A percentile compares a stretch with the other conserved stretches of the same genome.
These are phyloP conservation scores for Ypsolopha sequella DNA, from an alignment of 2,888 invertebrate species.

Conservation along the genomic window DNA sequence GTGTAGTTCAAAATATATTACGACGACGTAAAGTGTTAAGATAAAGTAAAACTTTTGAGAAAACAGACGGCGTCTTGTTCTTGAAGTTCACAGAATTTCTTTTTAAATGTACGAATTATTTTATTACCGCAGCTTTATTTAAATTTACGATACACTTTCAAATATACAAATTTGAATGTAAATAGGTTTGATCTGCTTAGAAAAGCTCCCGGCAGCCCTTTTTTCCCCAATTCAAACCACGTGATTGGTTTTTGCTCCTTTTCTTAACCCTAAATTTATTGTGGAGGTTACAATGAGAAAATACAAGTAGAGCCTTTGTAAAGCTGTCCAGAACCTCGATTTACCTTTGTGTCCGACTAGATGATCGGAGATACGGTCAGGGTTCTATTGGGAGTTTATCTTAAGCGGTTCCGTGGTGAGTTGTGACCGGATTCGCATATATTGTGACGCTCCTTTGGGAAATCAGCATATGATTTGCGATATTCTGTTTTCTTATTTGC, in stretches of 20 bases:
- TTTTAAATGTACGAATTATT: too few relatives aligned
- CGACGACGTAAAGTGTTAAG: too few relatives aligned
- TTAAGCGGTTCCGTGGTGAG: slow-evolving; percentile 30
- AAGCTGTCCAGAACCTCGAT: slow-evolving; percentile 39
- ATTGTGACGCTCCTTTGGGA: slow-evolving; percentile 33
- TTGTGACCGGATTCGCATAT: slow-evolving; percentile 41
- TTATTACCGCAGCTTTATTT: too few relatives aligned
- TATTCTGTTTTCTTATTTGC: slow-evolving; percentile 19
- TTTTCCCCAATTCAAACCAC: background rate
- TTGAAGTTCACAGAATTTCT: too few relatives aligned
- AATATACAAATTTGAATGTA: too few relatives aligned
- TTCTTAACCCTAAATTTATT: slow-evolving; percentile 4
- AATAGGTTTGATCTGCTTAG: too few relatives aligned
- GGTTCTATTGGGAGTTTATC: slow-evolving; percentile 30
- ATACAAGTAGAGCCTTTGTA: slow-evolving; percentile 28
- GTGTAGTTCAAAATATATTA: too few relatives aligned
- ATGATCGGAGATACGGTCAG: slow-evolving; percentile 30
- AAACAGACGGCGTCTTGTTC: too few relatives aligned
- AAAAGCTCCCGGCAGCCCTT: too few relatives aligned
- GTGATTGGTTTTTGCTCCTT: background rate
- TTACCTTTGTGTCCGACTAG: slow-evolving; percentile 28
- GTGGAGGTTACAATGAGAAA: slow-evolving; percentile 8
- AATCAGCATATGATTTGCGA: slow-evolving; percentile 48
- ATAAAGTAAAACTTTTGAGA: too few relatives aligned
- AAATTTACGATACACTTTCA: too few relatives aligned